Percentiles rank a stretch among this genome's conserved stretches.
These are phyloP conservation scores for Pipistrellus pygmaeus DNA, from an alignment of 2,797 vertebrate genomes.

Conservation along the genomic window DNA sequence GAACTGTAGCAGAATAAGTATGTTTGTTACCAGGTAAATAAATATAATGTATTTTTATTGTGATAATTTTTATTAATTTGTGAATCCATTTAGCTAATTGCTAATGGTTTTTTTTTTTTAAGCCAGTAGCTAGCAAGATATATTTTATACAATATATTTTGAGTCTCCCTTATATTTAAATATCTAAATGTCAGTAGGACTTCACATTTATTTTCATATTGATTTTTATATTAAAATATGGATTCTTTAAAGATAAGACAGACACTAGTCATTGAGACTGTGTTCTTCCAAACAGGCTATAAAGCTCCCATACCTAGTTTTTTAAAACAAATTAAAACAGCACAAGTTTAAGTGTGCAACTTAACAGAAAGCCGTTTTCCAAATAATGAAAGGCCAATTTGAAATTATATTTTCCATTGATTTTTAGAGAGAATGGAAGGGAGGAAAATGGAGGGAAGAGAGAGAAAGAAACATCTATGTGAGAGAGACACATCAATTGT, in stretches of 20 bases:
- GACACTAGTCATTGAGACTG: neutral
- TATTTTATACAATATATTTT: neutral
- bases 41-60: constrained; percentile 53
- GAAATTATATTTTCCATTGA: neutral
- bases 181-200: constrained; percentile 35
- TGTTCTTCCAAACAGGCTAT: constrained; percentile 24
- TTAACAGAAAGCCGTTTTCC: constrained; percentile 15
- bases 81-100: constrained; percentile 39
- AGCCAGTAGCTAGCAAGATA: neutral
- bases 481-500: no score
- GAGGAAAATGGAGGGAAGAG: no score
- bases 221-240: constrained; percentile 53
- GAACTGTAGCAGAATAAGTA: neutral
- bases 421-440: no score
- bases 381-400: constrained; percentile 32
- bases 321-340: neutral
- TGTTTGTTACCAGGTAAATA: constrained; percentile 41
- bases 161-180: constrained; percentile 2
- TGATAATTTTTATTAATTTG: constrained; percentile 47
- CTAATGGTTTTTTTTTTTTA: constrained; percentile 11
- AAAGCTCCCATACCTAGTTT: neutral
- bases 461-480: no score
- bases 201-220: neutral
- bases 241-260: neutral
- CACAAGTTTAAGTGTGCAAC: neutral